These are phyloP conservation scores for Podilymbus podiceps DNA, from an alignment of 2,113 vertebrate genomes.

Conservation along the genomic window DNA sequence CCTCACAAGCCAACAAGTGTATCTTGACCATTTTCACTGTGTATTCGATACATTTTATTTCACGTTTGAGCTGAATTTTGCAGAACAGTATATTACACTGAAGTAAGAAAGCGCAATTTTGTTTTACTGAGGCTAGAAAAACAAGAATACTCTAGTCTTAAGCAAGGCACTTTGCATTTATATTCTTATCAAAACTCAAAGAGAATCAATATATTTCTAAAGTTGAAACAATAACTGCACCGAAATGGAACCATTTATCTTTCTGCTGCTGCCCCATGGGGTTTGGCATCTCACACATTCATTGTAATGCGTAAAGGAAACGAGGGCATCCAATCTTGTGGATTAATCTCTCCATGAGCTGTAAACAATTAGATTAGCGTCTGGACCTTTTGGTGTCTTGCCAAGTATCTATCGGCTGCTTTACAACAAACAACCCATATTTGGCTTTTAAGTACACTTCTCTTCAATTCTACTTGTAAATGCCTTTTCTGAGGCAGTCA, in stretches of 20 bases:
- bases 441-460: constrained; percentile 22
- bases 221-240: constrained; percentile 34
- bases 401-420: constrained; percentile 46
- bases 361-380: constrained; percentile 62
- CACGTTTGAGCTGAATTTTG: not conserved
- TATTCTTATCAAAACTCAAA: constrained; percentile 39
- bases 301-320: constrained; percentile 51
- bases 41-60: accelerated
- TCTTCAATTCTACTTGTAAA: constrained; percentile 21
- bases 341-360: constrained; percentile 59
- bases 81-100: not conserved
- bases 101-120: not conserved
- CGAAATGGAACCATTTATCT: constrained; percentile 30
- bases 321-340: constrained; percentile 54
- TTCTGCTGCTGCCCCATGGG: constrained; percentile 18
- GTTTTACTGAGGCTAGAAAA: not conserved
- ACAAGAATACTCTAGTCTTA: not conserved
- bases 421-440: constrained; percentile 19
- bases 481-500: constrained; percentile 1
- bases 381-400: constrained; percentile 49
- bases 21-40: not conserved
- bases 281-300: constrained; percentile 52
- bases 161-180: not conserved
- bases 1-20: not conserved
- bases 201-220: constrained; percentile 24